Evolutionary conservation across 1,140 invertebrate genomes (phyloP), one percentile per base, ranked within the genome.

Genomic region (Drosophila leontia): DNA sequence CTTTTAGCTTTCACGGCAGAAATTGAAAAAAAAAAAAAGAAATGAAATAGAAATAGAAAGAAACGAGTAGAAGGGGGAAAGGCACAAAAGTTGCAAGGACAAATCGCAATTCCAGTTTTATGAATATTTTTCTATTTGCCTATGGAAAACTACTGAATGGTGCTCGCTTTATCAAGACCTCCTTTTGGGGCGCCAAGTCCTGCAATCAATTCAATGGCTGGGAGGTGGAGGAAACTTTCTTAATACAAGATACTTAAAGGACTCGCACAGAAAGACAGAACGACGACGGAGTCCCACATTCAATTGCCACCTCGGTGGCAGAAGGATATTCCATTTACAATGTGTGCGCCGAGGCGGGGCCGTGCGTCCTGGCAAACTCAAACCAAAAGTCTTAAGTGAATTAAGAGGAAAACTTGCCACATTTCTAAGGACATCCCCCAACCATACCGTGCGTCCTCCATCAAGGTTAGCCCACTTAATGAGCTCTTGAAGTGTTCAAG

Each of bases 71-170:
- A 19, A 23, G 3, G 15, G 2, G 37, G 47, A 29, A 19, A 56
- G 45, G 51, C 57, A 50, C 51, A 76, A 80, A 81, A 88, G 70
- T 78, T 78, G 67, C 59, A 71, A 74, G 60, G 70, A 78, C 80
- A 81, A 88, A 88, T 90, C 77, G 81, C 81, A 90, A 83, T 88
- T 75, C 50, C 69, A 84, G 62, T 85, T 90, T 90, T 90, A 87
- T 87, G 82, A 90, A 90, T 90, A 90, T 90, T 90, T 74, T 77
- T 77, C 81, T 81, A 90, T 88, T 88, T 84, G 85, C 78, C 85
- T 81, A 88, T 90, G 85, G 78, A 78, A 81, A 87, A 90, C 84
- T 88, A 84, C 85, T 65, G 71, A 79, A 82, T 55, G 72, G 68
- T 59, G 29, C 63, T 53, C 42, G 26, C 47, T 63, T 78, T 71